Evolutionary conservation across 2,113 vertebrate genomes (phyloP).

Genomic region (Neomonachus schauinslandi): DNA sequence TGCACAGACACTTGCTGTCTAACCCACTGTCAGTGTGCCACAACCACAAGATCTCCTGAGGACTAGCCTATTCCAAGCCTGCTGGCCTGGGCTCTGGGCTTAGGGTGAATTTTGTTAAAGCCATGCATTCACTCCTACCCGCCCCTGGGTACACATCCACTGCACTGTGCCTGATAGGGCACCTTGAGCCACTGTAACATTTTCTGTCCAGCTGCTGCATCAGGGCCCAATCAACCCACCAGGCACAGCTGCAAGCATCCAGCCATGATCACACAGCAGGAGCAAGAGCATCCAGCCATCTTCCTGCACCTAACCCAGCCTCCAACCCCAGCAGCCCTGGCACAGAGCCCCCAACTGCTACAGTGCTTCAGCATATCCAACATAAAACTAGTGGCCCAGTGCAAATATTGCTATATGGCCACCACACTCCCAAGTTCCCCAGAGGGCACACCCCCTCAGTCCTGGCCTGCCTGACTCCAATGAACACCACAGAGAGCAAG

Average conservation of each 20-base stretch:
- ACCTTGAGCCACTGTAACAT: neutral
- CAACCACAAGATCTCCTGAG: neutral
- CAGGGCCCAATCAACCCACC: neutral
- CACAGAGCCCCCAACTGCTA: neutral
- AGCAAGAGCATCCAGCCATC: neutral
- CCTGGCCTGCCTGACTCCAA: neutral
- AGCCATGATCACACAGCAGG: neutral
- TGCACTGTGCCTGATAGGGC: neutral
- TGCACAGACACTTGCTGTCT: neutral
- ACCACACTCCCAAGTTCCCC: neutral
- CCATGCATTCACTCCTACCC: neutral
- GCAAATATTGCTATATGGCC: neutral
- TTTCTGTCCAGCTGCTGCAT: neutral
- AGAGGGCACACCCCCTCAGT: neutral
- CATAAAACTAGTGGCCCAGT: neutral
- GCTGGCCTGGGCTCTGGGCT: neutral
- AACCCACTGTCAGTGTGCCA: neutral
- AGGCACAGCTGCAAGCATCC: neutral
- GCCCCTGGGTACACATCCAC: neutral
- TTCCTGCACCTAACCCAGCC: neutral
- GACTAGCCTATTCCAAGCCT: neutral
- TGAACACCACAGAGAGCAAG: neutral
- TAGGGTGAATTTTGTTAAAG: neutral
- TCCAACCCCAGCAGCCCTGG: neutral
- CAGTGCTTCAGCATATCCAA: neutral